Evolutionary conservation across 1,140 invertebrate genomes (phyloP), one percentile per base, ranked within the genome.

Genomic region (Drosophila triauraria): DNA sequence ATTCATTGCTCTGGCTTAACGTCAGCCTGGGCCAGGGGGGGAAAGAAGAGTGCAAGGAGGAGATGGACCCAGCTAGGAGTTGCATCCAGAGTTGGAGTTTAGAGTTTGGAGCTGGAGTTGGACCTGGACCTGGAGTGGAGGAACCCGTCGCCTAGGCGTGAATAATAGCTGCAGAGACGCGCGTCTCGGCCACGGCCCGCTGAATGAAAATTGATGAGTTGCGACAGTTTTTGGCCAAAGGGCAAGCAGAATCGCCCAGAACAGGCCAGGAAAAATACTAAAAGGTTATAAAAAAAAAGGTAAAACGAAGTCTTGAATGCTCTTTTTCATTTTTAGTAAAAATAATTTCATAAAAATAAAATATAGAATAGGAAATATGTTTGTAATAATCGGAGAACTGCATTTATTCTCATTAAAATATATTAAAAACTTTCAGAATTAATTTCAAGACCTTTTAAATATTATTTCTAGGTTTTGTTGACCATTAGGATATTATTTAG

Each of bases 191-290:
- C 74, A 44, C 42, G 42, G 62, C 42, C 53, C 23, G 35, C 50
- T 91, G 84, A 91, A 91, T 91, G 75, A 77, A 85, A 85, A 91
- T 91, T 91, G 81, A 91, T 91, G 88, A 91, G 88, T 84, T 91
- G 88, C 84, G 88, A 91, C 88, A 91, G 81, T 88, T 91, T 91
- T 85, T 88, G 88, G 88, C 88, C 79, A 85, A 91, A 91, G 88
- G 88, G 88, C 84, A 91, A 75, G 83, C 79, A 82, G 72, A 88
- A 57, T 57, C 68, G 60, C 56, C 77, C 67, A 64, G 61, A 60
- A 57, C 64, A 51, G 60, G 68, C 48, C 58, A 60, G 62, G 57
- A 38, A 59, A 69, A 27, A 44, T 35, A 59, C 53, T 13, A 38
- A 74, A 59, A 46, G 44, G 17, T 5, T 38, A 13, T 4, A 54